Conservation (phyloP, 2,113 vertebrate genomes). For the Oreotrochilus melanogaster region DNA sequence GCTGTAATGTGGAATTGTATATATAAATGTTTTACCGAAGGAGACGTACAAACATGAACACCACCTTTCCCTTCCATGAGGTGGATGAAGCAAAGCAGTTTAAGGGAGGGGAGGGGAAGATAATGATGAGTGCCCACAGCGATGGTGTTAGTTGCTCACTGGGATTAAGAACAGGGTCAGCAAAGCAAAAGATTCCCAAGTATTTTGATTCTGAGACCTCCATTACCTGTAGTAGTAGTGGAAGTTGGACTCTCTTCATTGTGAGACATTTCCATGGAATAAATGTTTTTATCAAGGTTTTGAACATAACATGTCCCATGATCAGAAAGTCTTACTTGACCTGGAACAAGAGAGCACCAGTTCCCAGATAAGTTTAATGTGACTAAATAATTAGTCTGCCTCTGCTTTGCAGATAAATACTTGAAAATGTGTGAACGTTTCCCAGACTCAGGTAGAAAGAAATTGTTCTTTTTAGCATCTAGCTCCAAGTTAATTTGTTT, state of each 20-base stretch:
- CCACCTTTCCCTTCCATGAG: accelerated
- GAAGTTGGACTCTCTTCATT: constrained; percentile 64
- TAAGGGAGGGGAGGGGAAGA: not conserved
- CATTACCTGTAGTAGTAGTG: constrained; percentile 70
- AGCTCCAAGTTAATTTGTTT: not conserved
- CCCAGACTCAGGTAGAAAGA: not conserved
- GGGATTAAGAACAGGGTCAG: not conserved
- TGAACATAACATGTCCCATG: constrained; percentile 47
- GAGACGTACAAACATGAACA: accelerated
- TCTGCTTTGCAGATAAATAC: not conserved
- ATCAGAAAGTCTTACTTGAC: constrained; percentile 59
- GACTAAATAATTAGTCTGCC: not conserved
- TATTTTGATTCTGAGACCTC: not conserved
- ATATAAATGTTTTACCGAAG: not conserved
- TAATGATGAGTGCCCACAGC: accelerated
- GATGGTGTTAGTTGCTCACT: accelerated
- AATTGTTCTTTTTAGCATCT: not conserved
- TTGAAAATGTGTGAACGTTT: not conserved
- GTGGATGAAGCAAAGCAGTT: accelerated
- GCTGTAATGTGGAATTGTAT: not conserved
- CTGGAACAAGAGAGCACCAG: constrained; percentile 60
- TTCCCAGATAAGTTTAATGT: not conserved
- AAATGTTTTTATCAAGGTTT: constrained; percentile 60
- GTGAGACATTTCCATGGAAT: constrained; percentile 64
- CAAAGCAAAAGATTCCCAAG: not conserved